phyloP scores from a whole-genome alignment of 2,888 invertebrate genomes.

The Embidobia sp. region DNA sequence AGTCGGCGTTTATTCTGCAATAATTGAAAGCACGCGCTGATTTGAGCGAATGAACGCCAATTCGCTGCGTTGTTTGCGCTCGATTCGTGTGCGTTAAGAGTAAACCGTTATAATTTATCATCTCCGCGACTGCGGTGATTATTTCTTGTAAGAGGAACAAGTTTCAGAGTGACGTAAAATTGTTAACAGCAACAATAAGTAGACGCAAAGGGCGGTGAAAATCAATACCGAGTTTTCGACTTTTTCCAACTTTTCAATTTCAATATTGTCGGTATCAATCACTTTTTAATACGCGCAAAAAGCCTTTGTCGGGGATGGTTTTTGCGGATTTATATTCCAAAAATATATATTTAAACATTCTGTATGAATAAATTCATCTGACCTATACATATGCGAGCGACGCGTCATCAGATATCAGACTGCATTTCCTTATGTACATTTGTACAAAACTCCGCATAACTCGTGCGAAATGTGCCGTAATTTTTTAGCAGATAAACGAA shows the following conservation, averaged over 20 bases:
- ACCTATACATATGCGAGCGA: conserved; percentile 36
- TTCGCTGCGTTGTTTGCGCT: no score
- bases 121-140: no score
- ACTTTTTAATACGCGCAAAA: conserved; percentile 31
- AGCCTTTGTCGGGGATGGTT: conserved; percentile 9
- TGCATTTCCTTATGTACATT: conserved; percentile 28
- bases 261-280: conserved; percentile 34
- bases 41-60: no score
- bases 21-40: no score
- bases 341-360: conserved; percentile 41
- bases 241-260: conserved; percentile 24
- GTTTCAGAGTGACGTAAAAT: no score
- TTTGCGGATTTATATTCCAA: conserved; percentile 28
- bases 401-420: conserved; percentile 25
- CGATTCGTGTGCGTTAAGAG: no score
- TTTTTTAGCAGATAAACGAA: conserved; percentile 7
- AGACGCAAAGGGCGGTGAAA: neutral
- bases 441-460: conserved; percentile 10
- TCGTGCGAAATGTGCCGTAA: conserved; percentile 2
- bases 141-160: no score
- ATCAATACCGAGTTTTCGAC: conserved; percentile 5
- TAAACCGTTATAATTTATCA: no score
- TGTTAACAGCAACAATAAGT: neutral
- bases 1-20: no score
- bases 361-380: conserved; percentile 11